Percentiles rank a stretch among this genome's conserved stretches.
These are phyloP conservation scores for Hephaestus fuliginosus DNA, from an alignment of 2,797 vertebrate genomes.

Conservation along the genomic window DNA sequence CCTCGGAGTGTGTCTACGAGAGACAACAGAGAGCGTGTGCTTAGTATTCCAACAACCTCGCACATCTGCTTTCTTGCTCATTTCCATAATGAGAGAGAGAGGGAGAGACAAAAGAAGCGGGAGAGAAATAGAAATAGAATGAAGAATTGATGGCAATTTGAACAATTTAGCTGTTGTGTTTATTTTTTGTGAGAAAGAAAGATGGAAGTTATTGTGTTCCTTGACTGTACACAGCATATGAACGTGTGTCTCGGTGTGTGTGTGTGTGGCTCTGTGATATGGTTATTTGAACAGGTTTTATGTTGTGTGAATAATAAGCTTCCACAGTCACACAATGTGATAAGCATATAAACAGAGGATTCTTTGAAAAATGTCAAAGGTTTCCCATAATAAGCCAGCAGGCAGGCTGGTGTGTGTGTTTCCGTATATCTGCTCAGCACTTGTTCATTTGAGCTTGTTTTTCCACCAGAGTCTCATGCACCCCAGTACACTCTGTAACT, in stretches of 20 bases:
- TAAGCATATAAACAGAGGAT: constrained; percentile 34
- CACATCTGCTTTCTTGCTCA: constrained; percentile 60
- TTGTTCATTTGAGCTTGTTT: constrained; percentile 55
- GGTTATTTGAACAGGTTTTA: constrained; percentile 42
- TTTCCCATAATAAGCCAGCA: constrained; percentile 55
- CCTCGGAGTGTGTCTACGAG: constrained; percentile 60
- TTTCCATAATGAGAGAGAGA: constrained; percentile 81
- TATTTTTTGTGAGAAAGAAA: constrained; percentile 33
- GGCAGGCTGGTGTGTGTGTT: constrained; percentile 23
- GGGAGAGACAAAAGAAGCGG: constrained; percentile 21
- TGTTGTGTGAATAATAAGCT: constrained; percentile 32
- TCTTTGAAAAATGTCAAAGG: constrained; percentile 60
- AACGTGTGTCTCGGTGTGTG: background rate
- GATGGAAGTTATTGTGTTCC: constrained; percentile 28
- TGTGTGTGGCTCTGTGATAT: constrained; percentile 29
- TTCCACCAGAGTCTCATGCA: constrained; percentile 50
- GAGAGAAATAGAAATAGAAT: constrained; percentile 48
- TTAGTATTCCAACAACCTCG: constrained; percentile 76
- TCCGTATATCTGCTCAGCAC: constrained; percentile 39
- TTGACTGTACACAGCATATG: constrained; percentile 21
- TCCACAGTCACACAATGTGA: constrained; percentile 21
- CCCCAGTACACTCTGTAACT: constrained; percentile 54
- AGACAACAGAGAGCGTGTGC: constrained; percentile 69
- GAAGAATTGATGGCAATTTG: constrained; percentile 61
- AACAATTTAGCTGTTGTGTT: constrained; percentile 61